Evolutionary conservation across 2,113 vertebrate species (phyloP).

Genomic region (Pycnonotus jocosus): DNA sequence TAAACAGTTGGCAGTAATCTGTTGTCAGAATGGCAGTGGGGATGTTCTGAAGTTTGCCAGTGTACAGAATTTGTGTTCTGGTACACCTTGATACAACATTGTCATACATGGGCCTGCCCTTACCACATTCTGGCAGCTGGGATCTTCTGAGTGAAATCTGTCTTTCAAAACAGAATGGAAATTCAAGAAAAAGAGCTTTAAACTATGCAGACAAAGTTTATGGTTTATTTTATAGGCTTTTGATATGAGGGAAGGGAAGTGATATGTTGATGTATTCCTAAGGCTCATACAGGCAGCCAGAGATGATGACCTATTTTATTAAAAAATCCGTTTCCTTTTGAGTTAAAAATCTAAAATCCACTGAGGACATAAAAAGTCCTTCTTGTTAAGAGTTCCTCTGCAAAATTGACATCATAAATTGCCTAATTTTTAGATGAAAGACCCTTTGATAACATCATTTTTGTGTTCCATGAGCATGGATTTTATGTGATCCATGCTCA

Average conservation of each 20-base stretch:
- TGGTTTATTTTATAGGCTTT: not conserved
- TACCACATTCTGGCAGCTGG: not conserved
- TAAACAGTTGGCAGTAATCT: not conserved
- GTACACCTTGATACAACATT: fast-evolving
- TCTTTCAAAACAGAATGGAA: not conserved
- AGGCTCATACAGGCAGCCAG: not conserved
- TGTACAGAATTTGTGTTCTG: not conserved
- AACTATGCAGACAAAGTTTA: not conserved
- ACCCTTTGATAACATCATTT: not conserved
- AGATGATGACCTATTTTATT: not conserved
- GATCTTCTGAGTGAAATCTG: not conserved
- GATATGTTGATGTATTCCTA: not conserved
- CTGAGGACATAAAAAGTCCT: not conserved
- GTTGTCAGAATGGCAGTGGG: not conserved
- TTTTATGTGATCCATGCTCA: not conserved
- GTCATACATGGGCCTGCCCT: not conserved
- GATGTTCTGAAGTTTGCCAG: not conserved
- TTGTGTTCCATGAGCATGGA: not conserved
- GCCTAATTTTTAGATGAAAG: not conserved
- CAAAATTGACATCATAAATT: not conserved
- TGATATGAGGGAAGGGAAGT: not conserved
- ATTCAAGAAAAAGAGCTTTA: not conserved
- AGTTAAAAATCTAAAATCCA: not conserved
- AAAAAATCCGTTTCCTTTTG: not conserved
- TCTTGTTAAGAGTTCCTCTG: not conserved